Evolutionary conservation across 2,888 invertebrate species (phyloP).

Genomic region (Sinhomidia bicolor): DNA sequence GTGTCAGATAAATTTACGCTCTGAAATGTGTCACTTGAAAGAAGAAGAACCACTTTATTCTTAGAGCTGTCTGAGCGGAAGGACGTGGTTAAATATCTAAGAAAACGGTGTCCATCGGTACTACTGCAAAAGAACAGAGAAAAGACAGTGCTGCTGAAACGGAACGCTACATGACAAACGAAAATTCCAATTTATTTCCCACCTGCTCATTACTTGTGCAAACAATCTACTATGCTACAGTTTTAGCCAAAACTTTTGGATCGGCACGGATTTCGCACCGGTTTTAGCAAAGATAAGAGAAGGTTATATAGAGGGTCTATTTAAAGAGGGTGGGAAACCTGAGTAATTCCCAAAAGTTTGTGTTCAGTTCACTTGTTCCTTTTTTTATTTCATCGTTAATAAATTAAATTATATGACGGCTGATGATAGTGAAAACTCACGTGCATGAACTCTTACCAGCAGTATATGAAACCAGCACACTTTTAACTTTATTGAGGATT

Average conservation of each 20-base stretch:
- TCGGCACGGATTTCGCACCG: background rate
- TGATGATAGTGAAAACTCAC: constrained; percentile 8
- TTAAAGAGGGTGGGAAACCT: background rate
- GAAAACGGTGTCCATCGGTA: background rate
- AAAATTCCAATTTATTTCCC: constrained; percentile 9
- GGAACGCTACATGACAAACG: background rate
- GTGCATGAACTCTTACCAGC: constrained; percentile 17
- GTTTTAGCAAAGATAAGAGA: background rate
- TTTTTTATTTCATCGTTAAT: background rate
- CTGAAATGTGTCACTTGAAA: constrained; percentile 1
- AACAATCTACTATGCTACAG: constrained; percentile 2
- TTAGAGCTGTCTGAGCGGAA: background rate
- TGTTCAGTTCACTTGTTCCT: background rate
- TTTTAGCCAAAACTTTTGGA: too few species aligned
- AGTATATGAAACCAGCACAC: too few species aligned
- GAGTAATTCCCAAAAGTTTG: background rate
- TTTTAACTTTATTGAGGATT: background rate
- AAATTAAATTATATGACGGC: constrained; percentile 16
- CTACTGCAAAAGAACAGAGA: too few species aligned
- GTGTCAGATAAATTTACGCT: background rate
- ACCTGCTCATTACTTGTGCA: constrained; percentile 47
- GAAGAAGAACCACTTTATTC: background rate
- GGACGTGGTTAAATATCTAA: background rate
- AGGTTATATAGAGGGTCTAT: background rate
- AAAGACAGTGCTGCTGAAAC: background rate